Percentiles rank a stretch among this genome's conserved stretches.
Evolutionary conservation across 2,888 invertebrate species (phyloP).

Genomic region (Hipparchia sbordonii): DNA sequence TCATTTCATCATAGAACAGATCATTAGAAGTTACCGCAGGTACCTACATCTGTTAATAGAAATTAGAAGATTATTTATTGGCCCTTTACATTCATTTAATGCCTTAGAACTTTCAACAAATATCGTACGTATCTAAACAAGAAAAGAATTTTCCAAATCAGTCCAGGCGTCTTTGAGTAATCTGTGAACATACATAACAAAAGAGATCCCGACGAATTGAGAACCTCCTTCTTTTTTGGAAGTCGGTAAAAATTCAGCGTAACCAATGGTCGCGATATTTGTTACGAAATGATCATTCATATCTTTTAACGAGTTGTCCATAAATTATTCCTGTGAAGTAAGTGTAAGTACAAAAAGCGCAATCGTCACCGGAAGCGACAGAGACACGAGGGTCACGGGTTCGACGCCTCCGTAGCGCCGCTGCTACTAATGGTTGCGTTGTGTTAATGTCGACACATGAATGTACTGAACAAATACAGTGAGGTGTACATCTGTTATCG

Average conservation of each 20-base stretch:
- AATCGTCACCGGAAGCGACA: conserved; percentile 42
- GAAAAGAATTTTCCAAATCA: too few species aligned
- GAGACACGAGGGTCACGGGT: conserved; percentile 50
- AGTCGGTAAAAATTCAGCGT: too few species aligned
- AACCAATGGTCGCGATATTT: not conserved
- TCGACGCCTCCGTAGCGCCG: conserved; percentile 52
- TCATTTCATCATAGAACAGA: not conserved
- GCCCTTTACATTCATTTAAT: too few species aligned
- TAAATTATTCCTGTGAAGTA: not conserved
- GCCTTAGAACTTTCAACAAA: too few species aligned
- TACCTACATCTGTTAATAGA: too few species aligned
- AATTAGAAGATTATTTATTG: too few species aligned
- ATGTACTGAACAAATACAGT: not conserved
- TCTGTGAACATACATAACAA: too few species aligned
- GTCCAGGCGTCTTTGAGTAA: too few species aligned
- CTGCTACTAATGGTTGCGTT: conserved; percentile 53
- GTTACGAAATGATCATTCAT: not conserved
- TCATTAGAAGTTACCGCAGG: too few species aligned
- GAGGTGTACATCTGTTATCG: conserved; percentile 26
- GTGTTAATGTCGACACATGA: conserved; percentile 35
- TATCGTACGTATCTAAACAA: too few species aligned
- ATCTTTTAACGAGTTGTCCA: not conserved
- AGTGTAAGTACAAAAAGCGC: conserved; percentile 29
- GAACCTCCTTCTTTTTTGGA: too few species aligned
- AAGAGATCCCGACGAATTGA: too few species aligned